A percentile compares a stretch with the other conserved stretches of the same genome.
These are phyloP conservation scores for Muricea muricata DNA, from an alignment of 92 coral and sea anemone genomes.

Conservation along the genomic window DNA sequence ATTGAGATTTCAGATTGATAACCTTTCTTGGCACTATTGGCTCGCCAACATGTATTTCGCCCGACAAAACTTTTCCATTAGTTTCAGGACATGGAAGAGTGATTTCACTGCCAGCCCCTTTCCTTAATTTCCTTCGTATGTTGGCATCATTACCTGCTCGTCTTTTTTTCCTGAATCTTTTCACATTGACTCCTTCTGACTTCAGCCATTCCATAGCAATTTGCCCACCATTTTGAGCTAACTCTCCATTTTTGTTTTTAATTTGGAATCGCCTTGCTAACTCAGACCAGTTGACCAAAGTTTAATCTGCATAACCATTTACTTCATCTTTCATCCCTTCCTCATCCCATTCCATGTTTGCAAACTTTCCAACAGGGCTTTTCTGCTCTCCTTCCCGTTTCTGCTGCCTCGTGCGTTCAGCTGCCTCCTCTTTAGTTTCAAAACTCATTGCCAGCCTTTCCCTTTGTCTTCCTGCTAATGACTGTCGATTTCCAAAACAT, in stretches of 20 bases:
- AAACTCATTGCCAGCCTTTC: slow-evolving; percentile 15
- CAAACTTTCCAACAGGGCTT: not conserved
- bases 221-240: slow-evolving; percentile 1
- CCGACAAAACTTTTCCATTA: not conserved
- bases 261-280: slow-evolving; percentile 9
- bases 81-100: slow-evolving; percentile 27
- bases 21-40: slow-evolving; percentile 18
- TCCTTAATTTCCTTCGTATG: not conserved
- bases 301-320: not conserved
- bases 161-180: not conserved
- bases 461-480: slow-evolving; percentile 42
- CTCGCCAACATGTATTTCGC: slow-evolving; percentile 12
- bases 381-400: not conserved
- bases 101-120: slow-evolving; percentile 4
- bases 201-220: slow-evolving; percentile 5
- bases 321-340: slow-evolving; percentile 14
- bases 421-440: slow-evolving; percentile 25
- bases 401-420: not conserved
- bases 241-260: not conserved
- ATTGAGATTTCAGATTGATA: not conserved
- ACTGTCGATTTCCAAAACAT: slow-evolving; percentile 39
- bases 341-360: slow-evolving; percentile 12
- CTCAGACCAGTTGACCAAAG: slow-evolving; percentile 16
- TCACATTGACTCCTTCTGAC: not conserved
- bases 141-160: not conserved